Conservation (phyloP, 2,797 vertebrate species). For the Salmo trutta region DNA sequence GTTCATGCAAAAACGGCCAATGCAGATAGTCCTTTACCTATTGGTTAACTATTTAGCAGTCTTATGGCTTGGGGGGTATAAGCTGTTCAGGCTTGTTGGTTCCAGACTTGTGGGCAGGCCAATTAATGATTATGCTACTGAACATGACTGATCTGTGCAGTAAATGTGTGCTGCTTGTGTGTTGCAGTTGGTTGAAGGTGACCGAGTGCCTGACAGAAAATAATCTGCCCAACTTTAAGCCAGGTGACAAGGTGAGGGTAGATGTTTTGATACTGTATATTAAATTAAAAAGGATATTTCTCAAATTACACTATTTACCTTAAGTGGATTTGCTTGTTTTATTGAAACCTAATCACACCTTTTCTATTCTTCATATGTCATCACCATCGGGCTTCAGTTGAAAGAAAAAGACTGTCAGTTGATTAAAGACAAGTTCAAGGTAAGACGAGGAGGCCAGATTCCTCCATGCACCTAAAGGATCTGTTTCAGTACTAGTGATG, state of each 20-base stretch:
- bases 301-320: too few relatives aligned
- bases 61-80: too few relatives aligned
- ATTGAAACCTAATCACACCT: background rate
- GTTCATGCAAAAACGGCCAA: too few relatives aligned
- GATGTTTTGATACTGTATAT: background rate
- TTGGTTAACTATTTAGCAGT: too few relatives aligned
- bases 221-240: conserved; percentile 79
- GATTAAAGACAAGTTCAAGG: conserved; percentile 90
- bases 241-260: conserved; percentile 79
- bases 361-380: background rate
- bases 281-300: background rate
- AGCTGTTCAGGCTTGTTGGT: too few relatives aligned
- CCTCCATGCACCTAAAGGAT: background rate
- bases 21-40: too few relatives aligned
- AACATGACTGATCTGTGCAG: background rate
- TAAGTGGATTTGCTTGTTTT: background rate
- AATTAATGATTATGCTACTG: background rate
- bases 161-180: background rate
- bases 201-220: conserved; percentile 79
- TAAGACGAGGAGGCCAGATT: conserved; percentile 44
- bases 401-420: conserved; percentile 87
- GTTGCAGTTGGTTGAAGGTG: conserved; percentile 83
- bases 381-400: conserved; percentile 64
- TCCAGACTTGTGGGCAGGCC: background rate
- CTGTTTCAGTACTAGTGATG: background rate